Evolutionary conservation across 2,888 invertebrate species (phyloP).

Genomic region (Morpho helenor): DNA sequence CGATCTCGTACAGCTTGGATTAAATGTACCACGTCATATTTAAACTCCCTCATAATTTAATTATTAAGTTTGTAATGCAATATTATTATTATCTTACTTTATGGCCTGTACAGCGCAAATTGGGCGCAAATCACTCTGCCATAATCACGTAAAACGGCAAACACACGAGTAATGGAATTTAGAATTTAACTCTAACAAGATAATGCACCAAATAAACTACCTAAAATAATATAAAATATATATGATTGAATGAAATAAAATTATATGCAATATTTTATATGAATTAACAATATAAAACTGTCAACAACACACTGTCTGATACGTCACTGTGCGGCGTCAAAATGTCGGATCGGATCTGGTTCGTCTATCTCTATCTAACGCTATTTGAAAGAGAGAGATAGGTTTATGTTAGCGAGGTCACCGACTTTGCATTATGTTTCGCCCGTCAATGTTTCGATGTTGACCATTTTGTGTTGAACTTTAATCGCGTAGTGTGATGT

Average conservation of each 20-base stretch:
- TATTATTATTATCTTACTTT: too few species aligned
- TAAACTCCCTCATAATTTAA: conserved; percentile 53
- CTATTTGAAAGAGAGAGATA: conserved; percentile 12
- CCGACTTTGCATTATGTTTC: conserved; percentile 37
- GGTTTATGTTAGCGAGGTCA: conserved; percentile 41
- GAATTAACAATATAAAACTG: conserved; percentile 24
- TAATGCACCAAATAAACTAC: too few species aligned
- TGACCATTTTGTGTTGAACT: conserved; percentile 9
- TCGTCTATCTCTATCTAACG: conserved; percentile 11
- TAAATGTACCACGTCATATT: conserved; percentile 54
- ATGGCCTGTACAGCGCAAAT: too few species aligned
- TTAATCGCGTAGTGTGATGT: too few species aligned
- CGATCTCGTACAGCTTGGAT: conserved; percentile 48
- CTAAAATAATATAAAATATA: too few species aligned
- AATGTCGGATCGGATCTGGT: conserved; percentile 52
- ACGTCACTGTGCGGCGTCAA: conserved; percentile 52
- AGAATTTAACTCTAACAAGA: too few species aligned
- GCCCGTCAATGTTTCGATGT: conserved; percentile 18
- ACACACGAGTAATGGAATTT: too few species aligned
- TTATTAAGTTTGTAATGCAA: conserved; percentile 6
- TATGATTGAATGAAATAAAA: too few species aligned
- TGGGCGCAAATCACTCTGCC: too few species aligned
- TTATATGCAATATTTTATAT: conserved; percentile 1
- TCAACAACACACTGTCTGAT: conserved; percentile 43
- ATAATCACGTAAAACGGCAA: too few species aligned